phyloP scores from a whole-genome alignment of 64 coral and sea anemone genomes.

The Montipora efflorescens region DNA sequence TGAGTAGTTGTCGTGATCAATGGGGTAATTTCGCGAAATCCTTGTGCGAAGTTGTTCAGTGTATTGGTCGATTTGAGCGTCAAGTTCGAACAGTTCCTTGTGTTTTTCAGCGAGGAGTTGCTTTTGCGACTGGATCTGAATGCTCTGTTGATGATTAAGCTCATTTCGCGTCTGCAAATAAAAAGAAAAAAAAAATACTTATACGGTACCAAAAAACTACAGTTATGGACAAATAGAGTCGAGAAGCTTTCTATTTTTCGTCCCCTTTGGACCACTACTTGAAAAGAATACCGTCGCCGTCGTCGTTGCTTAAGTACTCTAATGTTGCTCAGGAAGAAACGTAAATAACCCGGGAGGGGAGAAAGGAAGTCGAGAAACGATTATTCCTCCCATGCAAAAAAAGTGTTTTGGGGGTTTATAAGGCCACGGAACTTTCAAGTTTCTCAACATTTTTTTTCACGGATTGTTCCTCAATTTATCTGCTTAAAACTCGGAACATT shows the following conservation, averaged over 20 bases:
- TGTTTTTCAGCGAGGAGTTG: slow-evolving; percentile 92
- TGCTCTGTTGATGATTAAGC: slow-evolving; percentile 91
- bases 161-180: slow-evolving; percentile 81
- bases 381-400: no score
- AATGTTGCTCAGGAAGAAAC: no score
- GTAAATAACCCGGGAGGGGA: no score
- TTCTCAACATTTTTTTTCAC: not conserved
- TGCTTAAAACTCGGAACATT: no score
- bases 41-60: slow-evolving; percentile 69
- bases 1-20: slow-evolving; percentile 3
- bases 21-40: slow-evolving; percentile 13
- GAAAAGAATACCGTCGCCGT: no score
- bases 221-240: no score
- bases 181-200: not conserved
- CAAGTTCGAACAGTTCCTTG: slow-evolving; percentile 86
- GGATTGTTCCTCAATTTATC: not conserved
- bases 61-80: slow-evolving; percentile 82
- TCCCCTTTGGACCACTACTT: no score
- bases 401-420: no score
- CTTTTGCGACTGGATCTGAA: slow-evolving; percentile 88
- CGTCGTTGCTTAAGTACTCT: no score
- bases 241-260: no score
- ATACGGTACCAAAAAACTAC: not conserved
- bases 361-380: no score
- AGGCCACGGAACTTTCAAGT: no score